Evolutionary conservation across 1,140 invertebrate species (phyloP).

Genomic region (Drusus annulatus): DNA sequence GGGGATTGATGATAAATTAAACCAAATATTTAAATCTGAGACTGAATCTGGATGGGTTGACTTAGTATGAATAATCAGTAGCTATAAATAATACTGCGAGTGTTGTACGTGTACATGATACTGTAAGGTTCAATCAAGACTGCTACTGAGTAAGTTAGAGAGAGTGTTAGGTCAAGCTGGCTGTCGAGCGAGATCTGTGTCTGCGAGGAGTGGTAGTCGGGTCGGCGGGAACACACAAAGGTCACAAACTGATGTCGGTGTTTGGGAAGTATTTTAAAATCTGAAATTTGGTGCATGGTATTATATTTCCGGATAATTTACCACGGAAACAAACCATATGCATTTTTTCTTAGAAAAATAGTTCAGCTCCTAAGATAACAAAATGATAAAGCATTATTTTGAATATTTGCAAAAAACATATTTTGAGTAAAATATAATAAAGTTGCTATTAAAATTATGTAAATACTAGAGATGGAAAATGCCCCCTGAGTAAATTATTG

Average conservation of each 20-base stretch:
- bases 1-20: conserved; percentile 55
- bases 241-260: conserved; percentile 51
- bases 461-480: neutral
- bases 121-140: conserved; percentile 59
- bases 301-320: conserved; percentile 43
- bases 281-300: conserved; percentile 52
- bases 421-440: conserved; percentile 23
- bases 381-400: conserved; percentile 9
- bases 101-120: conserved; percentile 52
- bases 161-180: conserved; percentile 8
- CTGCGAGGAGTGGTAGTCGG: too few species aligned
- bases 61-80: conserved; percentile 59
- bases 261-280: conserved; percentile 49
- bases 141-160: conserved; percentile 58
- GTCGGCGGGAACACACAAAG: conserved; percentile 36
- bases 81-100: conserved; percentile 50
- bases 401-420: conserved; percentile 25
- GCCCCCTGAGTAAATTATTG: too few species aligned
- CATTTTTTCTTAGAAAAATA: conserved; percentile 42
- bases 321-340: conserved; percentile 25
- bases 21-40: conserved; percentile 60
- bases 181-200: conserved; percentile 42
- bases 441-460: conserved; percentile 14
- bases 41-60: conserved; percentile 57
- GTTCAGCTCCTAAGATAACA: conserved; percentile 12